Evolutionary conservation across 2,888 invertebrate species (phyloP).

Genomic region (Zaprionus obscuricornis): DNA sequence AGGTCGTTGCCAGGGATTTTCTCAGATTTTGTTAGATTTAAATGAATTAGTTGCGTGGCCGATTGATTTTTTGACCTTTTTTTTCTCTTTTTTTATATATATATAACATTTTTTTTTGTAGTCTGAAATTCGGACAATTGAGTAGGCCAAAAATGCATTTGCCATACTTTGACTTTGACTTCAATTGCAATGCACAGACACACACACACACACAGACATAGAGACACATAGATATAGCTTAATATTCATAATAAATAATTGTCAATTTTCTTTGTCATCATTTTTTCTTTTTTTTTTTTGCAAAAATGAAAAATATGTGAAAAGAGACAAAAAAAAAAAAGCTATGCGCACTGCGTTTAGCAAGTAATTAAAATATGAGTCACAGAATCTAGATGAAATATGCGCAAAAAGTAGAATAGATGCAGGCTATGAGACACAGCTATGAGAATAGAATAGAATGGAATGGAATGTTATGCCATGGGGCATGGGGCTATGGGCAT

Average conservation of each 20-base stretch:
- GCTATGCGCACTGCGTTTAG: constrained; percentile 59
- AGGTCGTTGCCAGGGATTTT: constrained; percentile 84
- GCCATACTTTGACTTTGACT: no score
- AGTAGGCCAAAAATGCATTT: constrained; percentile 40
- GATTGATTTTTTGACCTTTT: constrained; percentile 84
- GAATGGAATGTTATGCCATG: not conserved
- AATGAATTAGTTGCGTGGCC: constrained; percentile 84
- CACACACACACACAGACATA: no score
- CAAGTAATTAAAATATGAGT: constrained; percentile 70
- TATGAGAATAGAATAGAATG: no score
- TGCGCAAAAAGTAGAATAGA: constrained; percentile 29
- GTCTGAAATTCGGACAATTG: constrained; percentile 14
- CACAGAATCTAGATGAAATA: constrained; percentile 37
- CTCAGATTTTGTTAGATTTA: constrained; percentile 84
- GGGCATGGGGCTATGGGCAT: not conserved
- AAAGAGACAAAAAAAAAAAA: constrained; percentile 22
- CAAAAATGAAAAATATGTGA: constrained; percentile 54
- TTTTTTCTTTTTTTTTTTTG: constrained; percentile 25
- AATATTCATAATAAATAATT: no score
- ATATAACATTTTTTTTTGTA: constrained; percentile 20
- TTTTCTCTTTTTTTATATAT: constrained; percentile 41
- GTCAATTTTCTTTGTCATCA: no score
- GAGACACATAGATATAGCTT: no score
- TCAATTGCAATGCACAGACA: no score
- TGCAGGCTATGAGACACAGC: constrained; percentile 9